Conservation (phyloP, 37 sponge, comb jelly and placozoan genomes). For the Amphimedon queenslandica region DNA sequence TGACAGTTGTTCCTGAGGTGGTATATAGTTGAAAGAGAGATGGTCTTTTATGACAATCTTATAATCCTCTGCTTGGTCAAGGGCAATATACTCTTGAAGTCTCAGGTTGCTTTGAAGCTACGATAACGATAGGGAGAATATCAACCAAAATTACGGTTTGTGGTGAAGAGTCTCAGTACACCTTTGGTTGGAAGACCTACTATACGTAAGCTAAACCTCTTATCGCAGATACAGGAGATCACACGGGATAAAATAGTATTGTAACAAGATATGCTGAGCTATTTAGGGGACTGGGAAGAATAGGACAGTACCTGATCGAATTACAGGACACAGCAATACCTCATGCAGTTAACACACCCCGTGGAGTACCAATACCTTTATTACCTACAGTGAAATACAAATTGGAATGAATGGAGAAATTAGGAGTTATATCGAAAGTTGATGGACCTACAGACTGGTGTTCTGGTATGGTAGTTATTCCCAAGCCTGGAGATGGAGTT, state of each 20-base stretch:
- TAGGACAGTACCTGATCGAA: constrained; percentile 10
- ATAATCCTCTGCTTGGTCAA: too few species aligned
- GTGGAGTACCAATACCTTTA: constrained; percentile 12
- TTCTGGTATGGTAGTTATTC: constrained; percentile 19
- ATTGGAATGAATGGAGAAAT: constrained; percentile 27
- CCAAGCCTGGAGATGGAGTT: constrained; percentile 1
- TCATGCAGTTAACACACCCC: constrained; percentile 3
- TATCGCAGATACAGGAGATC: background rate
- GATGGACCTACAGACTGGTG: constrained; percentile 19
- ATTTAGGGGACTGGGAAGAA: constrained; percentile 5
- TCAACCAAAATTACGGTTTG: background rate
- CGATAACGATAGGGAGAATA: too few species aligned
- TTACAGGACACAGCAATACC: background rate
- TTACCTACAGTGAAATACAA: constrained; percentile 6
- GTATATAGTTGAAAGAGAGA: background rate
- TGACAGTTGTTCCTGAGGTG: background rate
- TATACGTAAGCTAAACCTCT: background rate
- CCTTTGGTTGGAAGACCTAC: background rate
- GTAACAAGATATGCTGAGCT: background rate
- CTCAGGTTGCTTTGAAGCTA: too few species aligned
- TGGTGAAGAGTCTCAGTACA: background rate
- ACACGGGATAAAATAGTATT: too few species aligned
- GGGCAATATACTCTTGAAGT: background rate
- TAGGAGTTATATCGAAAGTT: constrained; percentile 19
- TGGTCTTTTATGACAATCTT: too few species aligned